A percentile compares a stretch with the other conserved stretches of the same genome.
Conservation (phyloP, 2,888 invertebrate genomes). For the Ormyrus nitidulus region DNA sequence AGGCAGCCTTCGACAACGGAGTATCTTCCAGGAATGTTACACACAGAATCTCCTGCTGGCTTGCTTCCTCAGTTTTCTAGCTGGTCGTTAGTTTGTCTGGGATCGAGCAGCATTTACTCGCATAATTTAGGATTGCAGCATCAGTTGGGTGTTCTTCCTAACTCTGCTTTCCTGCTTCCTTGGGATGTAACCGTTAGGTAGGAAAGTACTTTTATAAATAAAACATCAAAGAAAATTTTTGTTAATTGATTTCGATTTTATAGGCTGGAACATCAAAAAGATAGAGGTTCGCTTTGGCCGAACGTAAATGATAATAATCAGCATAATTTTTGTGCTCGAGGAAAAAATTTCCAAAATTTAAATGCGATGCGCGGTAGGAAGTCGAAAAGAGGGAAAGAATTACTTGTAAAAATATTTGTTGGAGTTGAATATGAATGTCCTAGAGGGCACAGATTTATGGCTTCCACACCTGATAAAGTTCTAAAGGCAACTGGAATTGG, state of each 20-base stretch:
- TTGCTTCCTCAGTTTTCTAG: conserved; percentile 91
- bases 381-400: conserved; percentile 74
- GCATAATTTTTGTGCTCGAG: conserved; percentile 67
- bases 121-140: conserved; percentile 91
- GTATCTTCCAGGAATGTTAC: conserved; percentile 94
- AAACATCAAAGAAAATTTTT: background rate
- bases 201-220: conserved; percentile 22
- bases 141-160: conserved; percentile 92
- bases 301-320: conserved; percentile 70
- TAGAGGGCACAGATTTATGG: conserved; percentile 97
- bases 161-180: conserved; percentile 93
- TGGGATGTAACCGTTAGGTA: conserved; percentile 90
- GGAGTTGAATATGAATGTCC: conserved; percentile 98
- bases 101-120: conserved; percentile 92
- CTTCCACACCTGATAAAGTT: conserved; percentile 90
- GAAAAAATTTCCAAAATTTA: conserved; percentile 71
- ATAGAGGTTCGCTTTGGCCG: conserved; percentile 73
- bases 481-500: conserved; percentile 84
- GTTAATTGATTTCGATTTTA: conserved; percentile 5
- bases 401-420: conserved; percentile 90
- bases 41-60: conserved; percentile 84
- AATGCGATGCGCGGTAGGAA: conserved; percentile 73
- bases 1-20: conserved; percentile 90
- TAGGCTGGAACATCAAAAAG: conserved; percentile 75
- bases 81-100: conserved; percentile 93